These are phyloP conservation scores for Mythimna pallens DNA, from an alignment of 2,888 invertebrate genomes.

Conservation along the genomic window DNA sequence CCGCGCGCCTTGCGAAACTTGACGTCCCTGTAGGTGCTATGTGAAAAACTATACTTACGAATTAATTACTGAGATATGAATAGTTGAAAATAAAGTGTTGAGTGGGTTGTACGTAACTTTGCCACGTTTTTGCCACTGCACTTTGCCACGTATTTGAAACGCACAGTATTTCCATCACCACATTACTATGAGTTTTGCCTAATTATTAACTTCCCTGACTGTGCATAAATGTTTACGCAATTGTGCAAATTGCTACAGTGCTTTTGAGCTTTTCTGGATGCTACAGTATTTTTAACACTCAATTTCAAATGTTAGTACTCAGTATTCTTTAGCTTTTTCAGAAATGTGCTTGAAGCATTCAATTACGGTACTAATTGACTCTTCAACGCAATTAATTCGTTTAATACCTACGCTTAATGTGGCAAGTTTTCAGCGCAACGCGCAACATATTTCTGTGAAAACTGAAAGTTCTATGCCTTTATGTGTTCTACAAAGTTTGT, in stretches of 20 bases:
- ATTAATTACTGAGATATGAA: constrained; percentile 6
- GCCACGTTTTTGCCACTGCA: no score
- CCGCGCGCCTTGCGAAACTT: constrained; percentile 45
- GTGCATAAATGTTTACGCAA: not conserved
- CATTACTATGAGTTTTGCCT: no score
- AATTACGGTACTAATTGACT: constrained; percentile 9
- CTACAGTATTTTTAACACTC: not conserved
- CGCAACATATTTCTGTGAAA: no score
- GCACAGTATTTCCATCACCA: no score
- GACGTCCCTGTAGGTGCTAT: constrained; percentile 25
- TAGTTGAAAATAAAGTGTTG: not conserved
- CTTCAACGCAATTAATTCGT: not conserved
- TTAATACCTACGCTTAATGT: not conserved
- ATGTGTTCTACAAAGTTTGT: not conserved
- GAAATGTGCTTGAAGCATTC: not conserved
- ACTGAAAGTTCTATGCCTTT: no score
- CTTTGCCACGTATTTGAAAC: no score
- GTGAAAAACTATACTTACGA: constrained; percentile 19
- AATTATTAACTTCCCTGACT: not conserved
- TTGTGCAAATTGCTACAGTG: not conserved
- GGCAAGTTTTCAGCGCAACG: not conserved
- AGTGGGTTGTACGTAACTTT: not conserved
- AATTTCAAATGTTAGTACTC: not conserved
- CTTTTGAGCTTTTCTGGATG: not conserved
- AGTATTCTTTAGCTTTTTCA: not conserved